Conservation (phyloP, 2,113 vertebrate genomes). For the rabbit (Oryctolagus cuniculus) region mOryCun1.1 NC_091436.1:163957501-163958000, state of each 20-base stretch:
- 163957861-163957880: neutral
- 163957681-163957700: no score
- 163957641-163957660: no score
- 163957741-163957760: neutral
- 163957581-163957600: no score
- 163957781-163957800: neutral
- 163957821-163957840: neutral
- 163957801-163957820: neutral
- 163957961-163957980: neutral
- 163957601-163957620: no score
- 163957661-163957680: no score
- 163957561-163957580: no score
- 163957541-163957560: no score
- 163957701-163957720: neutral
- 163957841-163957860: neutral
- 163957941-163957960: neutral
- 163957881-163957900: neutral
- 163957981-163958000: neutral
- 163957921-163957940: neutral
- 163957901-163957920: neutral
- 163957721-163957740: neutral
- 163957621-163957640: no score
- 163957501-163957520: no score
- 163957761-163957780: constrained; percentile 55
- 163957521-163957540: no score